These are phyloP conservation scores for Prietella phreatophila DNA, from an alignment of 2,113 vertebrate species.

Conservation along the genomic window DNA sequence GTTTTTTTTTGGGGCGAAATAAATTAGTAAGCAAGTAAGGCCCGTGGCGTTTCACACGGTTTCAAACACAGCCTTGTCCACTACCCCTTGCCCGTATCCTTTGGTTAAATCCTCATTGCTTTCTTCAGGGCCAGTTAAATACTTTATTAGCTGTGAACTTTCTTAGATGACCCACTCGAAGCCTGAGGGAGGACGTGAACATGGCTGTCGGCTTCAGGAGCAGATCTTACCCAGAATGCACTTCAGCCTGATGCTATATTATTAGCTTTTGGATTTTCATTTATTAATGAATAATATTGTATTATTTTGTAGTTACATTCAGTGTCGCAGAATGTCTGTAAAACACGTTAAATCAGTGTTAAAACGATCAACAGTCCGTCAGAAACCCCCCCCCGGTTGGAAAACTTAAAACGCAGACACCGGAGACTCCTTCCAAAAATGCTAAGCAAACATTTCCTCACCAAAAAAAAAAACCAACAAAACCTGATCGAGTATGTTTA, in stretches of 20 bases:
- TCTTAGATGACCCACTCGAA: not conserved
- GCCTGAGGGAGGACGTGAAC: not conserved
- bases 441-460: not conserved
- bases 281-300: not conserved
- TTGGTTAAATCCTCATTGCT: not conserved
- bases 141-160: not conserved
- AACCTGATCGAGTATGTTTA: no score
- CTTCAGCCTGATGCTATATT: not conserved
- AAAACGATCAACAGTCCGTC: not conserved
- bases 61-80: not conserved
- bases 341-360: not conserved
- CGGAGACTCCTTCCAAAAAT: not conserved
- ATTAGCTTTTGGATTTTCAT: not conserved
- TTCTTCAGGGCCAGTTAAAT: constrained; percentile 4
- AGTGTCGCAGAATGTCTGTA: not conserved
- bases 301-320: not conserved
- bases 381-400: not conserved
- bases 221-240: not conserved
- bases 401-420: not conserved
- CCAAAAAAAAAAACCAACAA: not conserved
- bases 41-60: not conserved
- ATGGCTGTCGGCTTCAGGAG: not conserved
- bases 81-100: not conserved
- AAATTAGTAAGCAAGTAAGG: not conserved
- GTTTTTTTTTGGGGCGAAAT: not conserved